Percentiles rank a stretch among this genome's conserved stretches.
These are phyloP conservation scores for Drosophila niveifrons DNA, from an alignment of 2,888 invertebrate genomes.

Conservation along the genomic window DNA sequence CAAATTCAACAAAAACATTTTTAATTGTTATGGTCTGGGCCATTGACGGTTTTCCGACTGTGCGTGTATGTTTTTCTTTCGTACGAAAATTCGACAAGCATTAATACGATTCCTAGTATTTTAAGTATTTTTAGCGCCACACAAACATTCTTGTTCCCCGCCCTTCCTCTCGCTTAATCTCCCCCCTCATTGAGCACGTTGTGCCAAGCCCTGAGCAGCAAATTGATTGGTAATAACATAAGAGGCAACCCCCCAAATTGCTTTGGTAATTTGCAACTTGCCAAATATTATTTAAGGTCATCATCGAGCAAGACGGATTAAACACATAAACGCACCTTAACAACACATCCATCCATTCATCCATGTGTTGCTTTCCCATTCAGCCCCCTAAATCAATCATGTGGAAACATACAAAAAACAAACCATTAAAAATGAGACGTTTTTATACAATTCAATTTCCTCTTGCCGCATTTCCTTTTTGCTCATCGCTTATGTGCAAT, in stretches of 20 bases:
- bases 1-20: conserved; percentile 44
- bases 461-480: neutral
- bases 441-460: conserved; percentile 10
- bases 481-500: neutral
- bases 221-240: conserved; percentile 20
- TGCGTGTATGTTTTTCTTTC: conserved; percentile 13
- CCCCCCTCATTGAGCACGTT: conserved; percentile 4
- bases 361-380: conserved; percentile 14
- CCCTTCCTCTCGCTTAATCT: neutral
- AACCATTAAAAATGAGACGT: conserved; percentile 4
- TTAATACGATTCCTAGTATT: conserved; percentile 25
- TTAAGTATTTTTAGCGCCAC: conserved; percentile 33
- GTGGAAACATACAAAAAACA: conserved; percentile 2
- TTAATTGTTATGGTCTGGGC: conserved; percentile 23
- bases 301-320: conserved; percentile 7
- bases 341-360: neutral
- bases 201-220: conserved; percentile 10
- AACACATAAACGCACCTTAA: conserved; percentile 11
- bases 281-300: conserved; percentile 23
- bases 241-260: neutral
- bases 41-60: conserved; percentile 39
- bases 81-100: conserved; percentile 40
- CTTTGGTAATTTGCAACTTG: conserved; percentile 21
- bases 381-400: conserved; percentile 28
- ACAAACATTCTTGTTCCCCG: conserved; percentile 17